phyloP scores from a whole-genome alignment of 1,140 invertebrate species.

The Magallana angulata region DNA sequence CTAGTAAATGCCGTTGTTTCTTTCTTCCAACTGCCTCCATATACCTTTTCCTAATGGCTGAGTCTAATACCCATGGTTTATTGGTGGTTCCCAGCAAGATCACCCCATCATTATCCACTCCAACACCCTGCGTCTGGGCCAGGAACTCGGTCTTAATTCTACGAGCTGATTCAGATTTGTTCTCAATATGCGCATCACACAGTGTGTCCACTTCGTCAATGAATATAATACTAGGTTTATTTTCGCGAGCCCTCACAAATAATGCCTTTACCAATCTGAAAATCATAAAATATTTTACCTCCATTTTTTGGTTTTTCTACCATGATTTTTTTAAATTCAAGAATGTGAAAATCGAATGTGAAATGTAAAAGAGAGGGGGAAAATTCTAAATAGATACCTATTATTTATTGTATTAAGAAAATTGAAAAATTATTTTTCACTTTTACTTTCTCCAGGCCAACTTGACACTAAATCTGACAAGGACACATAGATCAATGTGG shows the following conservation, averaged over 20 bases:
- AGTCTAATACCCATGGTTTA: constrained; percentile 98
- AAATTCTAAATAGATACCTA: too few species aligned
- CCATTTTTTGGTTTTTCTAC: too few species aligned
- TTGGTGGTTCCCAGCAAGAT: constrained; percentile 97
- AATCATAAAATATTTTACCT: not conserved
- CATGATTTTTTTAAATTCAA: not conserved
- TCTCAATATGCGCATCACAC: constrained; percentile 97
- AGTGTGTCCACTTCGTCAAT: constrained; percentile 99
- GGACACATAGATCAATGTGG: constrained; percentile 99
- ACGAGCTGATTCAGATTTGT: constrained; percentile 97
- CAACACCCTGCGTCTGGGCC: constrained; percentile 99
- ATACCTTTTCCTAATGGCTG: constrained; percentile 94
- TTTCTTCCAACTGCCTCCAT: too few species aligned
- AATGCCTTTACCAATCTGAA: constrained; percentile 93
- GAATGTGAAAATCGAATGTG: too few species aligned
- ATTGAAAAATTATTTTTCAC: constrained; percentile 83
- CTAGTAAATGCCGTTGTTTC: too few species aligned
- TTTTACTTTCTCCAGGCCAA: constrained; percentile 99
- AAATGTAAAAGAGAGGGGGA: too few species aligned
- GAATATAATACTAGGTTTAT: constrained; percentile 99
- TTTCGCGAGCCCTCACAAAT: constrained; percentile 94
- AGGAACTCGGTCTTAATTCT: constrained; percentile 99
- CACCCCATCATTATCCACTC: constrained; percentile 97
- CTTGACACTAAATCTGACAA: constrained; percentile 99
- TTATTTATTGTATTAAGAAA: too few species aligned